Evolutionary conservation across 37 sponge, comb jelly and placozoan genomes (phyloP).

Genomic region (Geodia barretti): DNA sequence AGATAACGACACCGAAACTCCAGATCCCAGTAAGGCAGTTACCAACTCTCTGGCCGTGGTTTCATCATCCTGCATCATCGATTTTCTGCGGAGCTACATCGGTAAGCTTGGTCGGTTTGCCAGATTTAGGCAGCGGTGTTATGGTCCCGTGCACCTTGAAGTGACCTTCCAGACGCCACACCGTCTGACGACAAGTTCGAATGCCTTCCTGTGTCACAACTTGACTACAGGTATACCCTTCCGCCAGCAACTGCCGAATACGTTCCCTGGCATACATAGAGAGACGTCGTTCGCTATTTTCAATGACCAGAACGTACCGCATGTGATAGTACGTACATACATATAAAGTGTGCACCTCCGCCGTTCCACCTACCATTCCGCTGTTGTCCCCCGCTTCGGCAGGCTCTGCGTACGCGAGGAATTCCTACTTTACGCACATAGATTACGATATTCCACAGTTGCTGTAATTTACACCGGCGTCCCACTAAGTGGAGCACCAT

Average conservation of each 20-base stretch:
- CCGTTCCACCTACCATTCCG: too few species aligned
- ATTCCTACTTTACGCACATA: too few species aligned
- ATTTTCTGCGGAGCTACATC: too few species aligned
- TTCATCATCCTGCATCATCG: conserved; percentile 8
- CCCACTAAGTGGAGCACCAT: too few species aligned
- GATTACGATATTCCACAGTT: too few species aligned
- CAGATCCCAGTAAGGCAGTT: neutral
- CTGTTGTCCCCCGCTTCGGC: too few species aligned
- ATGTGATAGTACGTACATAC: too few species aligned
- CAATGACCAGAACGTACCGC: too few species aligned
- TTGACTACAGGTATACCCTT: neutral
- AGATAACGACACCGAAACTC: neutral
- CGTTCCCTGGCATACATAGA: neutral
- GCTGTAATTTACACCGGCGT: too few species aligned
- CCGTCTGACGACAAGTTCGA: neutral
- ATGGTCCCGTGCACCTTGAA: neutral
- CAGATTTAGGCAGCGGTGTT: neutral
- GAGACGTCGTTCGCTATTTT: too few species aligned
- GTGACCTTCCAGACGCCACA: neutral
- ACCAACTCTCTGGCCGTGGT: neutral
- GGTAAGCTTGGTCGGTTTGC: neutral
- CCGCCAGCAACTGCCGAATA: neutral
- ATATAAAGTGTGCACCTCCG: too few species aligned
- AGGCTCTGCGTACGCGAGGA: too few species aligned
- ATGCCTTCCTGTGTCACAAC: neutral